Percentiles rank a stretch among this genome's conserved stretches.
These are phyloP conservation scores for Eilema caniola DNA, from an alignment of 2,888 invertebrate genomes.

Conservation along the genomic window DNA sequence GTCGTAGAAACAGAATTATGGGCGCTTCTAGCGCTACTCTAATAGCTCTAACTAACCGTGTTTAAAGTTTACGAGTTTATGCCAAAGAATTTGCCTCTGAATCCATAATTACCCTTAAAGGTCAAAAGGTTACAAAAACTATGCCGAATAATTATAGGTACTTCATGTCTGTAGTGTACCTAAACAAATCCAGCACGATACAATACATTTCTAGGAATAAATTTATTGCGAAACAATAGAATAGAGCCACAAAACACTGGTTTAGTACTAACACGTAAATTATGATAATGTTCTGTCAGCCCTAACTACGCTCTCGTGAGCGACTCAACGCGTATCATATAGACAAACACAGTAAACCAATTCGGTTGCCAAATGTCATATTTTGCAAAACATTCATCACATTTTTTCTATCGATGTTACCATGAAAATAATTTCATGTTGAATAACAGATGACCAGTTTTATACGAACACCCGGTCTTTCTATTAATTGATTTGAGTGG, in stretches of 20 bases:
- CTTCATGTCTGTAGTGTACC: too few species aligned
- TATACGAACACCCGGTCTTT: too few species aligned
- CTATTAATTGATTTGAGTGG: too few species aligned
- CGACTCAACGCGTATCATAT: slow-evolving; percentile 35
- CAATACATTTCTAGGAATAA: not conserved
- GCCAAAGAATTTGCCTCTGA: too few species aligned
- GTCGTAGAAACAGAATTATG: too few species aligned
- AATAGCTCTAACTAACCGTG: too few species aligned
- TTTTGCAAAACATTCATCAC: slow-evolving; percentile 7
- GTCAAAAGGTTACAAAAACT: too few species aligned
- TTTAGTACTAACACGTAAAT: slow-evolving; percentile 3
- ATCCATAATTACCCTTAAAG: too few species aligned
- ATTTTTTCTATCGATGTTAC: slow-evolving; percentile 10
- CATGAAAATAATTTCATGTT: not conserved
- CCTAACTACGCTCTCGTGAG: slow-evolving; percentile 15
- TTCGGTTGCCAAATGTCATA: slow-evolving; percentile 3
- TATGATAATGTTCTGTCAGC: slow-evolving; percentile 12
- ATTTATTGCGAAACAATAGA: not conserved
- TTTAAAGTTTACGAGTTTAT: too few species aligned
- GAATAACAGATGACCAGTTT: too few species aligned
- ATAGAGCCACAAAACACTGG: not conserved
- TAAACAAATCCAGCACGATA: not conserved
- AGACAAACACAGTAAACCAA: slow-evolving; percentile 16
- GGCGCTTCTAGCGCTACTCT: too few species aligned
- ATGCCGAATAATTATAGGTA: too few species aligned